Evolutionary conservation across 2,888 invertebrate species (phyloP), one percentile per base, ranked within the genome.

Genomic region (Sinelater perroti): DNA sequence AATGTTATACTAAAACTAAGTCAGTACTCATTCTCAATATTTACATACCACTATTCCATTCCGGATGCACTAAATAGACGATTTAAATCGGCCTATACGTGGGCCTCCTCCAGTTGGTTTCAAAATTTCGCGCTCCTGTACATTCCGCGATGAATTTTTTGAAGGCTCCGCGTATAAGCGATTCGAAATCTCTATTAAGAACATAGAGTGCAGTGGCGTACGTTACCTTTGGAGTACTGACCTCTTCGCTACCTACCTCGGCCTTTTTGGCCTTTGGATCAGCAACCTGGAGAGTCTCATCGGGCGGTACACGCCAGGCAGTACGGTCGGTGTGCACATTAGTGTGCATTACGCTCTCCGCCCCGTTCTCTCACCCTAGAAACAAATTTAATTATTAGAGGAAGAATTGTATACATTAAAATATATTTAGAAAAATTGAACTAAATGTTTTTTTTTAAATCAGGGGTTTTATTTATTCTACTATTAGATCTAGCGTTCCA

Each of bases 261-360:
- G 82, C 82, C 78, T 84, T 83, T 81, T 93, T 93, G 79, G 87
- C 85, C 81, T 92, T 89, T 76, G 91, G 89, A 84, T 91, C 92
- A 82, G 88, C 91, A 79, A 93, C 93, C 82, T 93, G 93, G 71
- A 93, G 86, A 71, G 93, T 93, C 84, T 93, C 93, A 84, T 93
- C 93, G 77, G 92, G 92, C 81, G 92, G 92, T 80, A 93, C 85
- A 81, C 92, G 89, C 93, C 93, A 93, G 79, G 91, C 90, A 83
- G 90, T 90, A 82, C 91, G 88, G 85, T 92, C 92, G 80, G 90
- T 84, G 83, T 88, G 87, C 81, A 89, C 89, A 87, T 90, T 91
- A 83, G 91, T 90, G 87, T 93, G 93, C 93, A 93, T 93, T 84
- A 85, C 87, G 85, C 81, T 75, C 72, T 72, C 78, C 78, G 77